phyloP scores from a whole-genome alignment of 2,113 vertebrate species.

The Bostrychus sinensis region DNA sequence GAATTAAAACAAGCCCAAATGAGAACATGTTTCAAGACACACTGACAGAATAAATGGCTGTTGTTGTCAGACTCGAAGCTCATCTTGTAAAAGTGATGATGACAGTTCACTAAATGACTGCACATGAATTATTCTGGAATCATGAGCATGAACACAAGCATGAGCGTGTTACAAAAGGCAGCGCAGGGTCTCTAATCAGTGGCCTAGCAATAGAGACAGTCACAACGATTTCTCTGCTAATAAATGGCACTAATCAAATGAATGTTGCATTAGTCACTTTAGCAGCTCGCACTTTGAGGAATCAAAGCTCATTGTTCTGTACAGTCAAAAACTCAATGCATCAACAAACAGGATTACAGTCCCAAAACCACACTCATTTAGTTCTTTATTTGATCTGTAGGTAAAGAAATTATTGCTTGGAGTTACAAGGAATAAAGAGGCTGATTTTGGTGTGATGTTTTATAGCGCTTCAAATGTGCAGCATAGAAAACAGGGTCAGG shows the following conservation, averaged over 20 bases:
- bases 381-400: neutral
- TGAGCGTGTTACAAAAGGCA: slow-evolving; percentile 11
- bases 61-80: neutral
- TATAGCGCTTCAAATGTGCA: no score
- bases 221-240: neutral
- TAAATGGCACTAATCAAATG: slow-evolving; percentile 37
- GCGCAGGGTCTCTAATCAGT: slow-evolving; percentile 31
- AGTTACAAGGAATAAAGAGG: no score
- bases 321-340: slow-evolving; percentile 1
- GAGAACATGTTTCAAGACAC: slow-evolving; percentile 3
- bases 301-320: slow-evolving; percentile 7
- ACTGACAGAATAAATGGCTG: neutral
- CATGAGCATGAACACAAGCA: slow-evolving; percentile 18
- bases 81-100: neutral
- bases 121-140: slow-evolving; percentile 32
- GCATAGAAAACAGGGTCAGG: no score
- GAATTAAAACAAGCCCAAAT: neutral
- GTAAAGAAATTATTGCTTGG: no score
- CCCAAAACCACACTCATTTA: neutral
- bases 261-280: slow-evolving; percentile 18
- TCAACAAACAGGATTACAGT: slow-evolving; percentile 10
- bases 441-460: neutral
- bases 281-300: slow-evolving; percentile 15
- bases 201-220: slow-evolving; percentile 5
- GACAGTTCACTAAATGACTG: slow-evolving; percentile 13